Percentiles rank a stretch among this genome's conserved stretches.
Conservation (phyloP, 2,888 invertebrate genomes). For the Mellilla xanthometata region DNA sequence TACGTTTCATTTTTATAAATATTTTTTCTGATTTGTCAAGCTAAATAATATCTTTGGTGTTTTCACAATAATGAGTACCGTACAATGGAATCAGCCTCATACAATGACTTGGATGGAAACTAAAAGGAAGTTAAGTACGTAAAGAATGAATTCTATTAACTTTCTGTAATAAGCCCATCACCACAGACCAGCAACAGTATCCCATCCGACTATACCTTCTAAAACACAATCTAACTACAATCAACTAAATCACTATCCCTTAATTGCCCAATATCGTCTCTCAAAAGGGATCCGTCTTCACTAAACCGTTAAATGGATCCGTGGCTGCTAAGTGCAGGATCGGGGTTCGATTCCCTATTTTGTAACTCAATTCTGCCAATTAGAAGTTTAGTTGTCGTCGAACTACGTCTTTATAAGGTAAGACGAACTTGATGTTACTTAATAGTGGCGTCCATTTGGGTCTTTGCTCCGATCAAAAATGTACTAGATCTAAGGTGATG, state of each 20-base stretch:
- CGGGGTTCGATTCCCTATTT: conserved; percentile 76
- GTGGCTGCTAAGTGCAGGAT: conserved; percentile 72
- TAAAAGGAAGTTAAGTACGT: too few relatives aligned
- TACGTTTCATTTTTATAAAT: too few relatives aligned
- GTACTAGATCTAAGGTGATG: too few relatives aligned
- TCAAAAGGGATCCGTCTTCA: conserved; percentile 71
- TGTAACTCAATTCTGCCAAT: conserved; percentile 80
- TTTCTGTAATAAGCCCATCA: too few relatives aligned
- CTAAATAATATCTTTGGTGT: too few relatives aligned
- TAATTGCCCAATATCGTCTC: conserved; percentile 77
- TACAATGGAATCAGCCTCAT: too few relatives aligned
- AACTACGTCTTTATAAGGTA: conserved; percentile 62
- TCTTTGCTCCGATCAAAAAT: too few relatives aligned
- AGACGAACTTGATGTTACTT: conserved; percentile 46
- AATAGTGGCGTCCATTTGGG: conserved; percentile 46
- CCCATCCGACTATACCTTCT: not conserved
- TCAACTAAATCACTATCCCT: conserved; percentile 52
- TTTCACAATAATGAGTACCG: too few relatives aligned
- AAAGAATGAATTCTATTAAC: too few relatives aligned
- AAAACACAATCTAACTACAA: conserved; percentile 17
- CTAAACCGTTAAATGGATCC: conserved; percentile 82
- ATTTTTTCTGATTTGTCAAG: too few relatives aligned
- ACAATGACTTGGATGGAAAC: too few relatives aligned
- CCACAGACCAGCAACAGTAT: not conserved
- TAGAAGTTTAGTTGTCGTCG: conserved; percentile 76